Conservation (phyloP, 2,888 invertebrate genomes). For the Phorcus lineatus region DNA sequence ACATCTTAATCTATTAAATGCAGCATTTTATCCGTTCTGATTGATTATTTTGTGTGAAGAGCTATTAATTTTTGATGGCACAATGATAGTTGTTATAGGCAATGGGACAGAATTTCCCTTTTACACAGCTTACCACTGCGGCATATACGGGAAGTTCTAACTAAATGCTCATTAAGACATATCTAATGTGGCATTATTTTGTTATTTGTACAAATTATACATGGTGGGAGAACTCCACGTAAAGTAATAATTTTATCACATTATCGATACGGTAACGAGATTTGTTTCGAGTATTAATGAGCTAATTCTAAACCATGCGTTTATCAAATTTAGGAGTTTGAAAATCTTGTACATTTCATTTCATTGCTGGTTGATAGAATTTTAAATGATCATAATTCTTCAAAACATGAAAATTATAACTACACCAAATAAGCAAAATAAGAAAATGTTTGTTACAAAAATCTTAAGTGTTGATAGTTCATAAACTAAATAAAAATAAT, state of each 20-base stretch:
- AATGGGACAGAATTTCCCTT: not conserved
- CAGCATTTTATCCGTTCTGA: not conserved
- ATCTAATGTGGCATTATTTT: not conserved
- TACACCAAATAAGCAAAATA: no score
- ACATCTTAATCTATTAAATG: not conserved
- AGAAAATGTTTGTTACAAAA: no score
- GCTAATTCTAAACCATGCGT: no score
- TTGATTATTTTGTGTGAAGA: not conserved
- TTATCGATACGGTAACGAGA: not conserved
- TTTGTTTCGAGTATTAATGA: not conserved
- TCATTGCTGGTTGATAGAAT: no score
- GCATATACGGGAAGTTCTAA: not conserved
- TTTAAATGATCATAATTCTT: no score
- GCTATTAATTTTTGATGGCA: not conserved
- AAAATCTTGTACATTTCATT: no score
- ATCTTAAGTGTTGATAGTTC: no score
- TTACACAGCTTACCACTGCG: not conserved
- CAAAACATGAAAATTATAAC: no score
- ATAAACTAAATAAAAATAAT: no score
- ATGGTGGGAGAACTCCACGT: not conserved
- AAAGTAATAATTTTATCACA: not conserved
- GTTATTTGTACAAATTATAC: constrained; percentile 1
- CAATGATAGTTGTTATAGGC: not conserved
- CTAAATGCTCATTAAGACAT: not conserved
- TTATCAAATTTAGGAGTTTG: no score